These are phyloP conservation scores for Myotis daubentonii DNA, from an alignment of 2,797 vertebrate species.

Conservation along the genomic window DNA sequence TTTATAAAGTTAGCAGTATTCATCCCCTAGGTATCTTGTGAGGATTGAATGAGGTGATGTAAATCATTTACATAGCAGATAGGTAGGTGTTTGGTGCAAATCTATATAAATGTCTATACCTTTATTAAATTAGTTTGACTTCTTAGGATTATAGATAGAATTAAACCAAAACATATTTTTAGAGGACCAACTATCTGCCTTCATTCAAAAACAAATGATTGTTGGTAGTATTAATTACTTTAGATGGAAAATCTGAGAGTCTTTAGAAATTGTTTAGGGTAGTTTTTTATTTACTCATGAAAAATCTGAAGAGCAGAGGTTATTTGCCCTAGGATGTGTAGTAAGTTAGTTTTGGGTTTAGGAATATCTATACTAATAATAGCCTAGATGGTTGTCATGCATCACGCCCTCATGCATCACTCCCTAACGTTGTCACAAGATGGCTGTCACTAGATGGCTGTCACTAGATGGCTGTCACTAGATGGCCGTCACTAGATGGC, in stretches of 20 bases:
- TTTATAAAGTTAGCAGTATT: not conserved
- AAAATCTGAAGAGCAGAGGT: not conserved
- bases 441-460: no score
- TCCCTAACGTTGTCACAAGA: no score
- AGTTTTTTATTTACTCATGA: not conserved
- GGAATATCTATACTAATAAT: not conserved
- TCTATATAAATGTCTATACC: not conserved
- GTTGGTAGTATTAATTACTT: not conserved
- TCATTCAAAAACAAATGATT: conserved; percentile 14
- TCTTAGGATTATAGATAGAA: not conserved
- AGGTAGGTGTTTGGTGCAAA: not conserved
- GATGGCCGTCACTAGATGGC: no score
- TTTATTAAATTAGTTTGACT: conserved; percentile 22
- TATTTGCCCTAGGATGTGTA: not conserved
- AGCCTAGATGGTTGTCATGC: no score
- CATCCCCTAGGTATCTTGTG: not conserved
- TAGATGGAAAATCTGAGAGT: not conserved
- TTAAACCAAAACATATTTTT: not conserved
- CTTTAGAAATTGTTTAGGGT: not conserved
- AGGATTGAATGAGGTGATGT: not conserved
- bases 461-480: no score
- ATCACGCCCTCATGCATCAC: no score
- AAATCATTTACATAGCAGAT: not conserved
- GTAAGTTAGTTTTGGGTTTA: not conserved
- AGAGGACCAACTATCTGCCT: not conserved